Conservation (phyloP, 2,888 invertebrate species). For the Phymatocera aterrima region DNA sequence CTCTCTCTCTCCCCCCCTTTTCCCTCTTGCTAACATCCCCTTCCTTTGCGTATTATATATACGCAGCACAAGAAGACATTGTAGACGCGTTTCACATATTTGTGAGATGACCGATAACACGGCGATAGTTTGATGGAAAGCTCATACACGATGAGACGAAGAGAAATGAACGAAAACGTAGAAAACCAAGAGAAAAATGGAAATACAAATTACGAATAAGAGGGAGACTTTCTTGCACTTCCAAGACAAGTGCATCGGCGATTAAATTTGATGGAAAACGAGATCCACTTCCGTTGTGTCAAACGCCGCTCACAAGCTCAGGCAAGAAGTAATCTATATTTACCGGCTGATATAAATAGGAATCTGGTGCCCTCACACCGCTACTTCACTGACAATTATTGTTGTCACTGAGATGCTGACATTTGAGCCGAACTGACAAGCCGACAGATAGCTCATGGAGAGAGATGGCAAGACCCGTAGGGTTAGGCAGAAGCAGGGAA, state of each 20-base stretch:
- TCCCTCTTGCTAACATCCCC: not conserved
- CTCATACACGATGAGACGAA: too few relatives aligned
- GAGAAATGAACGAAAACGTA: too few relatives aligned
- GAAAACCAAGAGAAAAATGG: too few relatives aligned
- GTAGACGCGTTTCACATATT: not conserved
- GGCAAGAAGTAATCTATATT: slow-evolving; percentile 3
- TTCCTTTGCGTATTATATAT: not conserved
- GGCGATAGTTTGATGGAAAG: too few relatives aligned
- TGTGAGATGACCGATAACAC: not conserved
- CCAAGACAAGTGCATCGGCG: not conserved
- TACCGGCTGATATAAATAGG: slow-evolving; percentile 7
- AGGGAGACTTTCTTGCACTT: not conserved
- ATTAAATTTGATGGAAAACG: not conserved
- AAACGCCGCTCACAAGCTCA: not conserved
- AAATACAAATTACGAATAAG: too few relatives aligned
- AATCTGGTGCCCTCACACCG: slow-evolving; percentile 48
- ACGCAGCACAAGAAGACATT: not conserved
- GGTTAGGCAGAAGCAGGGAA: slow-evolving; percentile 54
- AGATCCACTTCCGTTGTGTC: slow-evolving; percentile 4
- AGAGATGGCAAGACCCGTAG: slow-evolving; percentile 44
- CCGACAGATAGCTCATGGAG: slow-evolving; percentile 66
- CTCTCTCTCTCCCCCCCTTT: too few relatives aligned
- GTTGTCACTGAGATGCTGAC: slow-evolving; percentile 68
- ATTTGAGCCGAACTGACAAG: slow-evolving; percentile 69
- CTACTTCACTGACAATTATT: slow-evolving; percentile 72